Evolutionary conservation across 2,888 invertebrate species (phyloP).

Genomic region (Matsumyia berberina): DNA sequence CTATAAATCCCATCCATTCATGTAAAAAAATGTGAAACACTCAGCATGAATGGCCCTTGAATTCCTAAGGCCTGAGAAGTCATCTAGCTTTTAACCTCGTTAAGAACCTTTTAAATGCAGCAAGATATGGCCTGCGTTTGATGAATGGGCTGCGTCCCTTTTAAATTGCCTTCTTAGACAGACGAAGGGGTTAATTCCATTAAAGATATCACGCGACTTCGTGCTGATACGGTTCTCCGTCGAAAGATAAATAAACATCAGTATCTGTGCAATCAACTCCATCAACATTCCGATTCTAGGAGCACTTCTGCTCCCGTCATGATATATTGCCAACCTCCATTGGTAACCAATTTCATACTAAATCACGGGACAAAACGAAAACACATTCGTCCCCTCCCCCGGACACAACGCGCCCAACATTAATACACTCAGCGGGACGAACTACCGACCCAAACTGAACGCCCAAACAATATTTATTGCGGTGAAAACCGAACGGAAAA

Average conservation of each 20-base stretch:
- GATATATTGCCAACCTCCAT: slow-evolving; percentile 58
- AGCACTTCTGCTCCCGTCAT: slow-evolving; percentile 16
- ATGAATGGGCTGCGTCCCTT: too few relatives aligned
- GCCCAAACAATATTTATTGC: slow-evolving; percentile 68
- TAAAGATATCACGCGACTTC: too few relatives aligned
- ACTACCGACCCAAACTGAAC: slow-evolving; percentile 41
- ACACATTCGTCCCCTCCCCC: slow-evolving; percentile 35
- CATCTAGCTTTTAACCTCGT: too few relatives aligned
- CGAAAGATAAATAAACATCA: slow-evolving; percentile 48
- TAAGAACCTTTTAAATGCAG: too few relatives aligned
- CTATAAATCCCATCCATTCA: too few relatives aligned
- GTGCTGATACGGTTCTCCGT: too few relatives aligned
- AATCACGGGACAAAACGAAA: slow-evolving; percentile 68
- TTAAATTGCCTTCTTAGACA: too few relatives aligned
- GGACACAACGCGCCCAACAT: slow-evolving; percentile 10
- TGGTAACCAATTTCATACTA: slow-evolving; percentile 67
- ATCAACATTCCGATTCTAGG: slow-evolving; percentile 39
- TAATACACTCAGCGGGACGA: slow-evolving; percentile 58
- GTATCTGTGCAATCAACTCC: slow-evolving; percentile 53
- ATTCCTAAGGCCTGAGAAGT: too few relatives aligned
- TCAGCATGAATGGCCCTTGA: too few relatives aligned
- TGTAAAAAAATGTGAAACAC: too few relatives aligned
- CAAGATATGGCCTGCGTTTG: too few relatives aligned
- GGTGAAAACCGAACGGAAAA: slow-evolving; percentile 39
- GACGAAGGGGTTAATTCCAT: too few relatives aligned